phyloP scores from a whole-genome alignment of 37 sponge, comb jelly and placozoan genomes.

The Amphimedon queenslandica region DNA sequence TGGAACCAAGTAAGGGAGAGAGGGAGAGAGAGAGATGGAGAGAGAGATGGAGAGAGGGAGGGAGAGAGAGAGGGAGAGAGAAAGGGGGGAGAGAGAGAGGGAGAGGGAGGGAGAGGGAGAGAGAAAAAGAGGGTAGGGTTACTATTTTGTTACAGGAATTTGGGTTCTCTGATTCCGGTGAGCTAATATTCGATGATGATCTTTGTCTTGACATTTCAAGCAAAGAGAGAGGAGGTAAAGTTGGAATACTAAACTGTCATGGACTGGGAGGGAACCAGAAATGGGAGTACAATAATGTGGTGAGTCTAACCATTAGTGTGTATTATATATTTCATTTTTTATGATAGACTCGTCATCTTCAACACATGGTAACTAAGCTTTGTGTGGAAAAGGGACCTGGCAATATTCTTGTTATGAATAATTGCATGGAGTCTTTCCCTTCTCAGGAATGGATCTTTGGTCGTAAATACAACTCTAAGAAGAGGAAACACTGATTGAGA shows the following conservation, averaged over 20 bases:
- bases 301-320: too few species aligned
- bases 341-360: conserved; percentile 28
- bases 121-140: too few species aligned
- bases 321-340: background rate
- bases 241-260: conserved; percentile 79
- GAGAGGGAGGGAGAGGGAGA: too few species aligned
- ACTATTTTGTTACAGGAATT: conserved; percentile 47
- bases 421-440: conserved; percentile 3
- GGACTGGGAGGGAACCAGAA: conserved; percentile 92
- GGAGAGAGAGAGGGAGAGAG: too few species aligned
- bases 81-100: too few species aligned
- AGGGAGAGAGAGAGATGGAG: too few species aligned
- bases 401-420: conserved; percentile 31
- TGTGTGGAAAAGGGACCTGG: conserved; percentile 24
- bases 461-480: conserved; percentile 34
- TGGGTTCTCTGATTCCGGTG: conserved; percentile 69
- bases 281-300: conserved; percentile 69
- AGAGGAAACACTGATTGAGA: background rate
- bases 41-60: too few species aligned
- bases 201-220: conserved; percentile 85
- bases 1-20: too few species aligned
- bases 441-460: conserved; percentile 42
- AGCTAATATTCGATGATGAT: conserved; percentile 86
- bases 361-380: conserved; percentile 17
- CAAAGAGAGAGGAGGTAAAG: conserved; percentile 24